phyloP scores from a whole-genome alignment of 2,113 vertebrate species.

The Hirundichthys speculiger region DNA sequence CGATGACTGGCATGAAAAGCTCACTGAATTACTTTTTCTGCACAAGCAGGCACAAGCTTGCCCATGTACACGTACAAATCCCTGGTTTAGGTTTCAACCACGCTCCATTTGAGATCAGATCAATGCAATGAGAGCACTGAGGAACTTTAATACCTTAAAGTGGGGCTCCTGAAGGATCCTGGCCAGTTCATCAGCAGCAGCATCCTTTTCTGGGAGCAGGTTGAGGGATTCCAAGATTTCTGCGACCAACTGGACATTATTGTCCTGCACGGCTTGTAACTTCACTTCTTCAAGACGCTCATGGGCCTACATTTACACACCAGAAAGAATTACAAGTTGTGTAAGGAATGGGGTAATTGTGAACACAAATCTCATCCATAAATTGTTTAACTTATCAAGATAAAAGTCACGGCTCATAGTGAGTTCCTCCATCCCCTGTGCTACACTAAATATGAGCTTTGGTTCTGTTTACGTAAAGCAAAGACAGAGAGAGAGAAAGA shows the following conservation, averaged over 20 bases:
- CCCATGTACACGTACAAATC: too few species aligned
- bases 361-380: too few species aligned
- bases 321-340: neutral
- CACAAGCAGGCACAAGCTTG: too few species aligned
- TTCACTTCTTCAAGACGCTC: slow-evolving; percentile 94
- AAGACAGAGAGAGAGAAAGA: too few species aligned
- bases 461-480: too few species aligned
- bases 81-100: neutral
- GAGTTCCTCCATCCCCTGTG: too few species aligned
- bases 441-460: too few species aligned
- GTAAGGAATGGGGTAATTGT: neutral
- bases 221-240: slow-evolving; percentile 95
- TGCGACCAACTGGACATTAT: slow-evolving; percentile 91
- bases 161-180: slow-evolving; percentile 94
- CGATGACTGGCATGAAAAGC: too few species aligned
- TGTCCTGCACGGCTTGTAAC: slow-evolving; percentile 92
- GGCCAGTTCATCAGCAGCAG: slow-evolving; percentile 87
- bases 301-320: slow-evolving; percentile 85
- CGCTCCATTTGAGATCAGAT: too few species aligned
- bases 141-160: slow-evolving; percentile 86
- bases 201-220: slow-evolving; percentile 83
- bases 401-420: too few species aligned
- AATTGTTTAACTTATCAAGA: too few species aligned
- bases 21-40: too few species aligned
- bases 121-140: neutral